Base-by-base conservation (phyloP, 1,140 invertebrate genomes). In the Drosophila oshimai region DNA sequence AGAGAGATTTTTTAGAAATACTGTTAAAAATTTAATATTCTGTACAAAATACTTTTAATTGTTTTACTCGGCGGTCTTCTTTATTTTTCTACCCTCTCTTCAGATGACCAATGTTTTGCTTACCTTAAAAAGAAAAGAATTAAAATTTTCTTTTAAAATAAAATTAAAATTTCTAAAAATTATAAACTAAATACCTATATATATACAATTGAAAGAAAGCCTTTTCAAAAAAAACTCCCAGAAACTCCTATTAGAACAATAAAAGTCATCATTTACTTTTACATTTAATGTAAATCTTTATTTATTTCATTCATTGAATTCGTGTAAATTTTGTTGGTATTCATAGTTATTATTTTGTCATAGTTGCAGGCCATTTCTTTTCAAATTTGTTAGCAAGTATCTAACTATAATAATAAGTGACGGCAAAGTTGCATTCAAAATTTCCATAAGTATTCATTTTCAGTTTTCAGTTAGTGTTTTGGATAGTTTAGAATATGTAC, bases 241-340 rank as follows among this genome's bases (percentile, higher is more conserved):
- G 4, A 29, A 26, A 20, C 7, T 0, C 20, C 9, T 18, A 3
- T 6, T 26, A 17, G 12, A 6, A 3, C 5, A 7, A 46, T 24
- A 10, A 41, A 29, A 49, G 6, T 9, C 36, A 34, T 6, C 0
- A 26, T 33, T 29, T 26, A 28, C 15, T 37, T 12, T 65, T 88
- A 86, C 81, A 86, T 86, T 86, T 88, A n/a, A 86, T 86, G 83
- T 87, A 86, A 81, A 88, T 74, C 58, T 86, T 87, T 86, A 86
- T 74, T 74, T 54, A 73, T 71, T 77, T 62, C 28, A 61, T 84
- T 80, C 57, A 68, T 80, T 75, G 29, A 47, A 54, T 39, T 70
- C 46, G 81, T 86, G 80, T 86, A 86, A 87, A 86, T 86, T 80
- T 86, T 84, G 80, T 84, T 53, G 45, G 34, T 69, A 49, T 34